Percentiles rank a stretch among this genome's conserved stretches.
Conservation (phyloP, 2,888 invertebrate genomes). For the Drosophila anomelani region DNA sequence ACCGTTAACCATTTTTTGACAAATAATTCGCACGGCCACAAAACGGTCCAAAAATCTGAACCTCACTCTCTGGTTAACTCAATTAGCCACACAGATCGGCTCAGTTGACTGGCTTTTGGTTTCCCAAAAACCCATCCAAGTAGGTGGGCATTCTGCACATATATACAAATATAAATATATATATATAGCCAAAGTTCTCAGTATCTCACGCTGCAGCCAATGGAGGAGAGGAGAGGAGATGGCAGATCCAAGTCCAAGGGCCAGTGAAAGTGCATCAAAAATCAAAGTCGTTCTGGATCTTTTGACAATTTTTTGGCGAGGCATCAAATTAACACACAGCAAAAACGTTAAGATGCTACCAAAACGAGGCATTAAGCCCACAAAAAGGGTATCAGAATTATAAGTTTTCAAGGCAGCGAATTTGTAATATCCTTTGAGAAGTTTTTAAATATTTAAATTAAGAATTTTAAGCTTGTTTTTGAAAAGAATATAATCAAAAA, state of each 20-base stretch:
- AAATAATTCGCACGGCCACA: conserved; percentile 77
- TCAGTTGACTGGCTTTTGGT: conserved; percentile 71
- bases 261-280: conserved; percentile 77
- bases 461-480: not conserved
- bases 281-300: conserved; percentile 70
- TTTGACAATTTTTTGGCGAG: conserved; percentile 71
- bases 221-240: conserved; percentile 6
- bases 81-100: conserved; percentile 71
- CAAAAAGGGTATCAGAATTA: conserved; percentile 20
- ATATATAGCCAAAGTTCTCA: conserved; percentile 41
- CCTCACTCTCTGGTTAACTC: conserved; percentile 67
- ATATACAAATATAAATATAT: conserved; percentile 9
- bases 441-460: too few relatives aligned
- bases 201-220: conserved; percentile 75
- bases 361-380: conserved; percentile 47
- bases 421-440: not conserved
- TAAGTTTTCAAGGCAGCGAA: not conserved
- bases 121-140: conserved; percentile 55
- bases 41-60: conserved; percentile 42
- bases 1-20: conserved; percentile 75
- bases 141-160: conserved; percentile 65
- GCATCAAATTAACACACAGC: conserved; percentile 73
- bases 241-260: conserved; percentile 18
- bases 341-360: conserved; percentile 69
- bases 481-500: too few relatives aligned